phyloP scores from a whole-genome alignment of 2,888 invertebrate genomes.

The Ceraclea dissimilis region DNA sequence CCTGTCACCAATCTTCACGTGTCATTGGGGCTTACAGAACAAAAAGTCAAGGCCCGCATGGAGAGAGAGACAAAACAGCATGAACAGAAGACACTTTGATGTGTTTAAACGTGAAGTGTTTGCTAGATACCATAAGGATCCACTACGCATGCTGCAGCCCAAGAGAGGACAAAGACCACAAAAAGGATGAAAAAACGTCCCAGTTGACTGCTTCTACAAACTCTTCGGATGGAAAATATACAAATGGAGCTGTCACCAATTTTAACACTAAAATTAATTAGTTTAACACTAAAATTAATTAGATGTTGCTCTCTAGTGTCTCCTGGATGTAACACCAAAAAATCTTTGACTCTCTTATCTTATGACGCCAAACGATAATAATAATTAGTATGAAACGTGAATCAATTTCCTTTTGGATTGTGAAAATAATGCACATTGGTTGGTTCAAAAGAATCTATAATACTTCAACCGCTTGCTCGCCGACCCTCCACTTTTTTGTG shows the following conservation, averaged over 20 bases:
- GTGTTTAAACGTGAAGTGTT: slow-evolving; percentile 77
- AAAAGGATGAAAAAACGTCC: slow-evolving; percentile 25
- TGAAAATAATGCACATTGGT: no score
- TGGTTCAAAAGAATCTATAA: no score
- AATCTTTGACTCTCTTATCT: no score
- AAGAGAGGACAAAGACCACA: slow-evolving; percentile 40
- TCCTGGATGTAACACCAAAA: no score
- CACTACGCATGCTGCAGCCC: slow-evolving; percentile 45
- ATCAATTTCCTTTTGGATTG: no score
- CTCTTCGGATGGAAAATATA: slow-evolving; percentile 24
- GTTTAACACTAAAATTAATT: no score
- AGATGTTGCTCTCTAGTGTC: no score
- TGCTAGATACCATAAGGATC: slow-evolving; percentile 65
- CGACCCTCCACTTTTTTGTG: no score
- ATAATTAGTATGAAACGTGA: no score
- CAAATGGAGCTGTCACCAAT: slow-evolving; percentile 21
- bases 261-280: no score
- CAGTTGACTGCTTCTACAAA: slow-evolving; percentile 24
- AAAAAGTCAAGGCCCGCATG: slow-evolving; percentile 72
- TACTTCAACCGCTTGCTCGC: no score
- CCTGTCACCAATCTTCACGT: slow-evolving; percentile 80
- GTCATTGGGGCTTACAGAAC: slow-evolving; percentile 83
- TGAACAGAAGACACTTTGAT: slow-evolving; percentile 75
- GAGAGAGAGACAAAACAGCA: slow-evolving; percentile 80
- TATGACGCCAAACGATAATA: no score